Percentiles rank a stretch among this genome's conserved stretches.
Evolutionary conservation across 53 echinoderm and acorn worm species (phyloP).

Genomic region (Stichopus horrens): DNA sequence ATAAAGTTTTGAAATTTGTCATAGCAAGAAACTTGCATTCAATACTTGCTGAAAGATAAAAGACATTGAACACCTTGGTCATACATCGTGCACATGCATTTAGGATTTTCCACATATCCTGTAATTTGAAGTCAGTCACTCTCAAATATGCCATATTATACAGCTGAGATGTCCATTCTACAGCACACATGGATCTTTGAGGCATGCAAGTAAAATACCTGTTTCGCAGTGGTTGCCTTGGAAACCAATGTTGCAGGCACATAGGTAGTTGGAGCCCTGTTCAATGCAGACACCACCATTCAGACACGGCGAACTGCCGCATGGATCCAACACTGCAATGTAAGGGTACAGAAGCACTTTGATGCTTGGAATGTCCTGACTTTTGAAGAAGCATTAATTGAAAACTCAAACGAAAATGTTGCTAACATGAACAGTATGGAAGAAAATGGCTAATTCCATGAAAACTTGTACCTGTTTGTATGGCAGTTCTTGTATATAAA

Average conservation of each 20-base stretch:
- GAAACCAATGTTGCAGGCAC: slow-evolving; percentile 60
- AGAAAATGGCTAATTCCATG: no score
- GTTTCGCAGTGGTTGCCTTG: slow-evolving; percentile 65
- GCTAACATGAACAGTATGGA: no score
- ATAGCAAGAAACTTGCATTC: no score
- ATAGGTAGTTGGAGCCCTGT: slow-evolving; percentile 57
- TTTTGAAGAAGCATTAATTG: not conserved
- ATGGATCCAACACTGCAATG: slow-evolving; percentile 53
- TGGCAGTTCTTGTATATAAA: no score
- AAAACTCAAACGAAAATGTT: no score
- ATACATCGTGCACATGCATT: no score
- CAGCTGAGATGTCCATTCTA: not conserved
- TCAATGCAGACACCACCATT: slow-evolving; percentile 69
- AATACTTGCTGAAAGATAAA: no score
- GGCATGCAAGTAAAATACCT: slow-evolving; percentile 48
- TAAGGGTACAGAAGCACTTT: not conserved
- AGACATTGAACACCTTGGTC: no score
- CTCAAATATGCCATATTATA: not conserved
- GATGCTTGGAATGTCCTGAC: not conserved
- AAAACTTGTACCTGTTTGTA: no score
- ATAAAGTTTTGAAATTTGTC: no score
- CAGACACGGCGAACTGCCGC: slow-evolving; percentile 61
- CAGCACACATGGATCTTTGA: not conserved
- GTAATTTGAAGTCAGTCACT: no score
- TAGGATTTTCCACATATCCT: no score